Evolutionary conservation across 2,797 vertebrate genomes (phyloP).

Genomic region (Prunella strophiata): DNA sequence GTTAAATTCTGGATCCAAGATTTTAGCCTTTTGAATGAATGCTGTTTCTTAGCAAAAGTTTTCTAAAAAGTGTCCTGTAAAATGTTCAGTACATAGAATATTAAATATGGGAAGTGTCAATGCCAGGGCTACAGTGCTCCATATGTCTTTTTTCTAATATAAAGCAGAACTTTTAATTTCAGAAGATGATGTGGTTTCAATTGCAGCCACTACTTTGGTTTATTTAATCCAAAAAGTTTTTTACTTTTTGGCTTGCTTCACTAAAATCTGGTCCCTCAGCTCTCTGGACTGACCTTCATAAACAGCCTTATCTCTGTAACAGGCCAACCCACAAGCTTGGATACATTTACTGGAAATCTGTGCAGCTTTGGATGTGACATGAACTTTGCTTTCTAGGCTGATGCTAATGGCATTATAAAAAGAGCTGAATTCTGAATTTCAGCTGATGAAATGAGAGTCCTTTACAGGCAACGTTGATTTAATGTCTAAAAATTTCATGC

Average conservation of each 20-base stretch:
- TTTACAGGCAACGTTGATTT: background rate
- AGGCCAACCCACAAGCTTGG: background rate
- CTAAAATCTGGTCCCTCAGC: background rate
- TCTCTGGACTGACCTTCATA: background rate
- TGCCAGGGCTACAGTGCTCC: background rate
- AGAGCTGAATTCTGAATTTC: background rate
- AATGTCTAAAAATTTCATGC: background rate
- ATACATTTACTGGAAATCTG: slow-evolving; percentile 12
- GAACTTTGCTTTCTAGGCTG: slow-evolving; percentile 55
- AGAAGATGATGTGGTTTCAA: background rate
- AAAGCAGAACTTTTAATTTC: background rate
- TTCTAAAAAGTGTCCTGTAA: background rate
- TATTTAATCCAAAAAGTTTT: background rate
- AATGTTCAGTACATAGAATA: background rate
- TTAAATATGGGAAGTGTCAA: background rate
- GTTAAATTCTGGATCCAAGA: background rate
- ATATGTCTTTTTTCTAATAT: background rate
- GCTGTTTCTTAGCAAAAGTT: background rate
- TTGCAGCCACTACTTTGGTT: background rate
- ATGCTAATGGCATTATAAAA: background rate
- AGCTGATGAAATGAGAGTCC: background rate
- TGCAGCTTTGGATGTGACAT: background rate
- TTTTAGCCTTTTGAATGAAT: background rate
- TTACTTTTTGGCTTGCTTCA: background rate
- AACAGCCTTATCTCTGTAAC: slow-evolving; percentile 19